These are phyloP conservation scores for Nemotelus nigrinus DNA, from an alignment of 2,888 invertebrate genomes.

Conservation along the genomic window DNA sequence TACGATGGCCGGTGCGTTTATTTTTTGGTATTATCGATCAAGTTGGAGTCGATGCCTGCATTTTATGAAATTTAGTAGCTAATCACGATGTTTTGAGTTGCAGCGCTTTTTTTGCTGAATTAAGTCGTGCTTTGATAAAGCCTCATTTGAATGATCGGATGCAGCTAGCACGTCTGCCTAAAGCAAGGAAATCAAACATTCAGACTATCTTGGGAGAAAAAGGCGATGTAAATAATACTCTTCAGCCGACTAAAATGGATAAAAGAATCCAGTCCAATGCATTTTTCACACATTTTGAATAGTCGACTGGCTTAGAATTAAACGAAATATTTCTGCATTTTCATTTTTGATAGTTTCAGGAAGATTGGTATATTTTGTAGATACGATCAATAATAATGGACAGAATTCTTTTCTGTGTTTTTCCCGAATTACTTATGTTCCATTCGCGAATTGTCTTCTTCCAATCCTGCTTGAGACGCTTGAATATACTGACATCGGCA, in stretches of 20 bases:
- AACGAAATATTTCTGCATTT: too few species aligned
- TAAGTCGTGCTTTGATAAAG: background rate
- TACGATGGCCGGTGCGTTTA: background rate
- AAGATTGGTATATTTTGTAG: too few species aligned
- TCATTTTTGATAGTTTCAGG: too few species aligned
- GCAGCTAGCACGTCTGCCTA: background rate
- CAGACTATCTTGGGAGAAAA: background rate
- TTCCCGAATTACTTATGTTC: too few species aligned
- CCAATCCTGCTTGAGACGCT: too few species aligned
- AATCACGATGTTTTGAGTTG: background rate
- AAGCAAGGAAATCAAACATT: background rate
- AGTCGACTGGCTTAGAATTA: too few species aligned
- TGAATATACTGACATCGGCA: too few species aligned
- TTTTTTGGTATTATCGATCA: slow-evolving; percentile 6
- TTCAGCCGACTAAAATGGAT: too few species aligned
- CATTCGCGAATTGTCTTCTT: too few species aligned
- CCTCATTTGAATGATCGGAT: background rate
- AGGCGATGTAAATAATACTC: background rate
- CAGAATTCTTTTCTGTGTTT: too few species aligned
- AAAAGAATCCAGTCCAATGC: background rate
- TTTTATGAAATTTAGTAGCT: background rate
- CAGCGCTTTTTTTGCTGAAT: background rate
- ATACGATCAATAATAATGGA: too few species aligned
- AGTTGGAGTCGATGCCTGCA: background rate
- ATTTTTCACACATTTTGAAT: background rate